These are phyloP conservation scores for Sminthurinus aureus DNA, from an alignment of 2,888 invertebrate species.

Conservation along the genomic window DNA sequence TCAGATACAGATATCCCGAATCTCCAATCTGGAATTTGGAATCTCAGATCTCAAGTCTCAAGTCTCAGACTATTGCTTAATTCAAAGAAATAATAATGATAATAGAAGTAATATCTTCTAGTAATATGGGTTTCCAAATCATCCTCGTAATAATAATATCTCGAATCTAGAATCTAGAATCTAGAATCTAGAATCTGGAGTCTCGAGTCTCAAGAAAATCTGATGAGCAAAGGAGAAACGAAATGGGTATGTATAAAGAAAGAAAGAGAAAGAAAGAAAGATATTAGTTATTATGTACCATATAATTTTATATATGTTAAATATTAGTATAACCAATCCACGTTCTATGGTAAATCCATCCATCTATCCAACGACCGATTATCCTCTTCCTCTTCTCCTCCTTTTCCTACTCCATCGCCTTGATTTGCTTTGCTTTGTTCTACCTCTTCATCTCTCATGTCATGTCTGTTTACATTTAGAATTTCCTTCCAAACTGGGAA, in stretches of 20 bases:
- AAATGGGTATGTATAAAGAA: neutral
- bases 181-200: neutral
- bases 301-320: too few relatives aligned
- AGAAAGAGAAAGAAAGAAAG: neutral
- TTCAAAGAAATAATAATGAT: neutral
- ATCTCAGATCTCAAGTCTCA: too few relatives aligned
- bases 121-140: slow-evolving; percentile 16
- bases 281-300: neutral
- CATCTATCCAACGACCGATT: neutral
- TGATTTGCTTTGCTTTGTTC: too few relatives aligned
- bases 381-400: neutral
- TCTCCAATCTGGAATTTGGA: too few relatives aligned
- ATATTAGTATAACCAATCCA: too few relatives aligned
- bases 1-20: too few relatives aligned
- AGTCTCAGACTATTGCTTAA: neutral
- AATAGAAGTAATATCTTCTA: neutral
- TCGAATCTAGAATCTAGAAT: neutral
- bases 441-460: neutral
- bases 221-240: slow-evolving; percentile 7
- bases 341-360: neutral
- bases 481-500: neutral
- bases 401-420: neutral
- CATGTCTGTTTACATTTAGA: neutral
- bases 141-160: neutral
- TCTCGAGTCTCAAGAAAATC: neutral